phyloP scores from a whole-genome alignment of 2,888 invertebrate species.

The Platerodrilus igneus region DNA sequence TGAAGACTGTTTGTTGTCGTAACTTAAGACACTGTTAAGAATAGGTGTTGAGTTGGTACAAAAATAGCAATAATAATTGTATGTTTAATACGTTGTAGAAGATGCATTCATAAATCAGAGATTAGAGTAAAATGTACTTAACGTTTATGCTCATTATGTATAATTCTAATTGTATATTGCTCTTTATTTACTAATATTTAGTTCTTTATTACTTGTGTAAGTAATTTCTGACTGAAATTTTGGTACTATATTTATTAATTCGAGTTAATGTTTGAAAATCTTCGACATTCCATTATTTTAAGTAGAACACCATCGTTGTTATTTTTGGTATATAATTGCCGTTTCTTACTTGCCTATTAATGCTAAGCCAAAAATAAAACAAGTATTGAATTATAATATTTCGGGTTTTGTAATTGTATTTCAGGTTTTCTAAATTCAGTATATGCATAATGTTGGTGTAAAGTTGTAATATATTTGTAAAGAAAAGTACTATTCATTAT shows the following conservation, averaged over 20 bases:
- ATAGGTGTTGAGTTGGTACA: slow-evolving; percentile 20
- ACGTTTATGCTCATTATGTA: slow-evolving; percentile 42
- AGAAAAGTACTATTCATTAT: slow-evolving; percentile 36
- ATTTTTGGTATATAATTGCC: too few species aligned
- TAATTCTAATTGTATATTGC: slow-evolving; percentile 29
- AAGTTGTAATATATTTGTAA: slow-evolving; percentile 51
- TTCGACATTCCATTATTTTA: too few species aligned
- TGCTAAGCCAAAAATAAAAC: too few species aligned
- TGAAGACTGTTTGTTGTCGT: slow-evolving; percentile 24
- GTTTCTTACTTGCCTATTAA: too few species aligned
- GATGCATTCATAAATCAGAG: slow-evolving; percentile 22
- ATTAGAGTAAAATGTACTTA: slow-evolving; percentile 34
- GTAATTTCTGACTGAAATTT: slow-evolving; percentile 30
- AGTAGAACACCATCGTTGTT: too few species aligned
- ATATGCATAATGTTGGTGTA: slow-evolving; percentile 43
- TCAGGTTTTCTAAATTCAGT: slow-evolving; percentile 30
- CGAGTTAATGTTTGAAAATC: too few species aligned
- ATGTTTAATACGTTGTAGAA: slow-evolving; percentile 32
- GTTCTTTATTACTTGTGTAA: slow-evolving; percentile 21
- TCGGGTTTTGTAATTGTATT: slow-evolving; percentile 11
- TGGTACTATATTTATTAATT: too few species aligned
- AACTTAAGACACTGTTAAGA: slow-evolving; percentile 19
- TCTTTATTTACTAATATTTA: slow-evolving; percentile 18
- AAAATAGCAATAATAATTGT: slow-evolving; percentile 45
- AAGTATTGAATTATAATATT: too few species aligned